phyloP scores from a whole-genome alignment of 2,113 vertebrate species.

The Alexandromys fortis region DNA sequence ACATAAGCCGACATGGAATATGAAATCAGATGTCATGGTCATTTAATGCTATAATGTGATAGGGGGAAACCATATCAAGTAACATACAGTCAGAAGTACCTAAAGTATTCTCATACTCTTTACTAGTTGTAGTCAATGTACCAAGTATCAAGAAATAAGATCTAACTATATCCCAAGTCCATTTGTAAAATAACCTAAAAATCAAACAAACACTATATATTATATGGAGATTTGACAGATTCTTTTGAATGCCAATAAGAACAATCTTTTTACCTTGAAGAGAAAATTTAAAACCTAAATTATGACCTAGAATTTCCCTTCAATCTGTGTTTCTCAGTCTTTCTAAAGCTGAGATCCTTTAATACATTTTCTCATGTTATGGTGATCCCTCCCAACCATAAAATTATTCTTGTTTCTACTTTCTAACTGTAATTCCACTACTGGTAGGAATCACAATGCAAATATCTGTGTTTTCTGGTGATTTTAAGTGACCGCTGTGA shows the following conservation, averaged over 20 bases:
- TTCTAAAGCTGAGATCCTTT: not conserved
- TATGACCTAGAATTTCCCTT: not conserved
- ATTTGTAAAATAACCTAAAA: not conserved
- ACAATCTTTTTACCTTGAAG: not conserved
- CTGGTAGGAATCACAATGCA: not conserved
- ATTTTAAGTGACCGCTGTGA: not conserved
- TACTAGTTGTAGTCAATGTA: not conserved
- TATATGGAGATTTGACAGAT: too few species aligned
- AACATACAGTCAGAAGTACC: not conserved
- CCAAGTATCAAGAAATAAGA: not conserved
- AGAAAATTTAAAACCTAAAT: not conserved
- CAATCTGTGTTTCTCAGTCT: not conserved
- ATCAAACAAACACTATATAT: not conserved
- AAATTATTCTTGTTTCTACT: not conserved
- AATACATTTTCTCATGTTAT: not conserved
- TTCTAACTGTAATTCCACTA: not conserved
- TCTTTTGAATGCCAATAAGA: not conserved
- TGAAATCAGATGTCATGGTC: not conserved
- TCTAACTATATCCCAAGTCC: not conserved
- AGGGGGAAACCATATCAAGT: not conserved
- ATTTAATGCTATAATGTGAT: not conserved
- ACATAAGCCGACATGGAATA: not conserved
- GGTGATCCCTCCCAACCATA: too few species aligned
- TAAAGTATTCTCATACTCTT: not conserved
- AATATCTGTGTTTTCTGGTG: not conserved